A percentile compares a stretch with the other conserved stretches of the same genome.
These are phyloP conservation scores for Sakesphorus luctuosus DNA, from an alignment of 2,113 vertebrate species.

Conservation along the genomic window DNA sequence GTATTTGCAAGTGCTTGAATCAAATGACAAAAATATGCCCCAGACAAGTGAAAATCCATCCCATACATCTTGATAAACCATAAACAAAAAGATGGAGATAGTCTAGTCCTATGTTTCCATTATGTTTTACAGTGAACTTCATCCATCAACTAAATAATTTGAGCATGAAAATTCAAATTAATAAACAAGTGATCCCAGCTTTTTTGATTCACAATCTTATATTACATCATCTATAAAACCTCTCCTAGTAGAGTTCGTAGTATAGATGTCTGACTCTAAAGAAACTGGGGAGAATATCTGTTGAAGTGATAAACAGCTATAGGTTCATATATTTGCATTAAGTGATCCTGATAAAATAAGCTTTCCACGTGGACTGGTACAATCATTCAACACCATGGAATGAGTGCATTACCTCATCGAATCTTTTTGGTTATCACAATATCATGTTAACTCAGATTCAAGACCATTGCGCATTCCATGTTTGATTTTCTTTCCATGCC, in stretches of 20 bases:
- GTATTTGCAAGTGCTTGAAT: background rate
- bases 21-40: background rate
- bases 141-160: slow-evolving; percentile 75
- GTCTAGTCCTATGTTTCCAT: background rate
- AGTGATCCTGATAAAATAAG: slow-evolving; percentile 73
- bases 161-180: slow-evolving; percentile 82
- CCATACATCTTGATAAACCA: background rate
- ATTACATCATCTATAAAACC: slow-evolving; percentile 76
- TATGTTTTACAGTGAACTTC: slow-evolving; percentile 35
- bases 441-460: slow-evolving; percentile 39
- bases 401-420: slow-evolving; percentile 43
- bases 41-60: background rate
- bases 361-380: slow-evolving; percentile 34
- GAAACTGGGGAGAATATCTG: slow-evolving; percentile 70
- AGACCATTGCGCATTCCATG: background rate
- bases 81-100: background rate
- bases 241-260: slow-evolving; percentile 60
- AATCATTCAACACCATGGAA: slow-evolving; percentile 50
- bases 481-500: background rate
- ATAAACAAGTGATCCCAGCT: slow-evolving; percentile 82
- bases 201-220: slow-evolving; percentile 77
- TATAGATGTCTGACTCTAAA: slow-evolving; percentile 63
- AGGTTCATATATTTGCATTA: slow-evolving; percentile 79
- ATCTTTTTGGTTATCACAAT: slow-evolving; percentile 21
- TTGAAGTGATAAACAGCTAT: slow-evolving; percentile 75